Evolutionary conservation across 2,113 vertebrate species (phyloP).

Genomic region (Oreamnos americanus): DNA sequence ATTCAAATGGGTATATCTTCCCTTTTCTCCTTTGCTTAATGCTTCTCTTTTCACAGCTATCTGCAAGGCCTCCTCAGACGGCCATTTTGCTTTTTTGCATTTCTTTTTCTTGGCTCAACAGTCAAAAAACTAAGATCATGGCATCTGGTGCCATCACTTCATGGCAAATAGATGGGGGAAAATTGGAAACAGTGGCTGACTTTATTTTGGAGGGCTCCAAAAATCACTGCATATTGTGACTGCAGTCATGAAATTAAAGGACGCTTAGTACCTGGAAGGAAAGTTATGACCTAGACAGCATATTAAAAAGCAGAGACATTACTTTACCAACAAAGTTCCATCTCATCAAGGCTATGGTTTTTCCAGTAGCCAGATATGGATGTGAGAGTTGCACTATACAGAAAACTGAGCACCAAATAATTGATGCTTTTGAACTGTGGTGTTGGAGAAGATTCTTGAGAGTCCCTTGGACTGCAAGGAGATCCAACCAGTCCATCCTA

Average conservation of each 20-base stretch:
- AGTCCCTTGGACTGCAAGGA: not conserved
- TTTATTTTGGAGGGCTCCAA: not conserved
- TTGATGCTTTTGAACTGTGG: not conserved
- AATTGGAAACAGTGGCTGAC: not conserved
- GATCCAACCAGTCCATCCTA: not conserved
- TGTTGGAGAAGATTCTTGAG: not conserved
- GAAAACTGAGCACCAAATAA: not conserved
- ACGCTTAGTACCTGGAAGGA: not conserved
- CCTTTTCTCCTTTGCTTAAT: not conserved
- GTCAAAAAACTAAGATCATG: not conserved
- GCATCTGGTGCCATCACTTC: not conserved
- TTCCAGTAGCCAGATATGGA: not conserved
- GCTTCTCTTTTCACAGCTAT: not conserved
- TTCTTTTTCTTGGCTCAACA: not conserved
- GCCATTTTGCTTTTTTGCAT: not conserved
- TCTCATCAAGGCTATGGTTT: not conserved
- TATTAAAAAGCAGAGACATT: not conserved
- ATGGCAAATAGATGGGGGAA: not conserved
- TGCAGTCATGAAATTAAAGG: not conserved
- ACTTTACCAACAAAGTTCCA: not conserved
- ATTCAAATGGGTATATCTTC: not conserved
- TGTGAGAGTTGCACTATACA: not conserved
- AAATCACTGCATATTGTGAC: not conserved
- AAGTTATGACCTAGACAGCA: not conserved
- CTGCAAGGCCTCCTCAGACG: not conserved